Conservation (phyloP, 2,888 invertebrate genomes). For the Platycnemis pennipes region DNA sequence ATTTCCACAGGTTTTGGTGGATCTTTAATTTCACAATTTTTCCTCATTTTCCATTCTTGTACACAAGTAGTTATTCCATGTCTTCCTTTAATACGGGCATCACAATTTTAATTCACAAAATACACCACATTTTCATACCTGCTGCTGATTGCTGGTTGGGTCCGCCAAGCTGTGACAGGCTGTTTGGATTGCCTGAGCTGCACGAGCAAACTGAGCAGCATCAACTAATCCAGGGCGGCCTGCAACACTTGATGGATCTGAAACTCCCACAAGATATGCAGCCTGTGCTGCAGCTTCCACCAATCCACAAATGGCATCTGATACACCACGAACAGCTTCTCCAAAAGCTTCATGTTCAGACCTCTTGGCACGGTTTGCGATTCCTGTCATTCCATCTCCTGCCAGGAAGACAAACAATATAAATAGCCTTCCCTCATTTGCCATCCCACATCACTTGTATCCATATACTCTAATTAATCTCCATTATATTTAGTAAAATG, state of each 20-base stretch:
- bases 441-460: neutral
- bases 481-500: no score
- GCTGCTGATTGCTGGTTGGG: constrained; percentile 87
- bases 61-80: neutral
- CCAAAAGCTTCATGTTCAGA: constrained; percentile 93
- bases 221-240: constrained; percentile 95
- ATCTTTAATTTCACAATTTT: no score
- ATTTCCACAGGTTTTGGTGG: no score
- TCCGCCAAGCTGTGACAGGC: constrained; percentile 91
- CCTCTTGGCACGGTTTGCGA: constrained; percentile 94
- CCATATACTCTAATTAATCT: no score
- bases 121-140: constrained; percentile 77
- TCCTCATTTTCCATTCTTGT: neutral
- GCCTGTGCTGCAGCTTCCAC: constrained; percentile 97
- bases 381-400: constrained; percentile 96
- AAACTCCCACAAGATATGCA: constrained; percentile 96
- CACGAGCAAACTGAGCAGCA: constrained; percentile 92
- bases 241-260: constrained; percentile 93
- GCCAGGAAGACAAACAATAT: constrained; percentile 72
- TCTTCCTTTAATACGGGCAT: neutral
- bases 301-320: constrained; percentile 93
- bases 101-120: neutral
- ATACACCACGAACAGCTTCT: constrained; percentile 90
- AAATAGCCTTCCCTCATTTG: constrained; percentile 2
- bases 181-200: constrained; percentile 93